Base-by-base conservation (phyloP, 2,113 vertebrate genomes). In the Pionites leucogaster region DNA sequence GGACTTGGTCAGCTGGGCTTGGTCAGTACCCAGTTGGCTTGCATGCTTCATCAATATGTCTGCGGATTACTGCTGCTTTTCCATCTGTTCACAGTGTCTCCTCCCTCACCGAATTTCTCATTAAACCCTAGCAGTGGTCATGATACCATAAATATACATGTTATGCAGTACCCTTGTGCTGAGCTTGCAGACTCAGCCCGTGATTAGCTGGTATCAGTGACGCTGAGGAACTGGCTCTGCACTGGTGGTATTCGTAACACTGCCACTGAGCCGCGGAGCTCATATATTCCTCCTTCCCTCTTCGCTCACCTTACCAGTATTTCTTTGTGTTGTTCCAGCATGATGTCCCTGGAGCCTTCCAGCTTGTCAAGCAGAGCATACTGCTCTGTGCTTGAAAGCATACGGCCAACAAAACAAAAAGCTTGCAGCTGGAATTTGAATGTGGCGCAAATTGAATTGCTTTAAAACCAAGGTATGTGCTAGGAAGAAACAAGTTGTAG, bases 371-470 rank as follows among this genome's bases (percentile, higher is more conserved):
- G 53, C n/a, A 74, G 57, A 82, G 63, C 92, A 82, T 53, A 55
- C 19, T 27, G 28, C 59, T 87, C 50, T 70, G 41, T 33, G 67
- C 52, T 83, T 11, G 6, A 90, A 88, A 96, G 82, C 85, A 94
- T 96, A 95, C 93, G 93, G 84, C 59, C 53, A 82, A 85, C 37
- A 87, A 85, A 87, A 82, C n/a, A 91, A 84, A 85, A 70, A 90
- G 67, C 75, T 77, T 94, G 87, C 87, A 95, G 29, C 90, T 90
- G 93, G 70, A 94, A 96, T 94, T 72, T 91, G 95, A 95, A 93
- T 70, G 53, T 42, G 59, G 52, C 70, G 50, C 49, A 72, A 85
- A 72, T 31, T 18, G 65, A 81, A 68, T 18, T 72, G 31, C 63
- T 88, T 80, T 63, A 57, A 90, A 94, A 90, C 74, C 37, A 62